phyloP scores from a whole-genome alignment of 1,140 invertebrate genomes.

The Eumeta japonica region DNA sequence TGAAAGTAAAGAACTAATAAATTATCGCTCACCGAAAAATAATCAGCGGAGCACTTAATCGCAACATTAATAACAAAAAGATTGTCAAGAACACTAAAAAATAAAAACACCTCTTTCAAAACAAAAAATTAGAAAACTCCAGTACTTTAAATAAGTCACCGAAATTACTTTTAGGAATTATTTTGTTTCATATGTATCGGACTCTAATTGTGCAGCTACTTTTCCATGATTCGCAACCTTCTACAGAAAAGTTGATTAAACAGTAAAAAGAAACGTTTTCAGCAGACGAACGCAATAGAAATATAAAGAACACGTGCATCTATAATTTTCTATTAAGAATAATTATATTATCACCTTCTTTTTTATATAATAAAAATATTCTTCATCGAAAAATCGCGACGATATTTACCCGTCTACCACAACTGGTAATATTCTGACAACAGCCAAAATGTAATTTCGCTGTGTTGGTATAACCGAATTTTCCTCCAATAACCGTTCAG shows the following conservation, averaged over 20 bases:
- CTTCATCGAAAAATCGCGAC: constrained; percentile 42
- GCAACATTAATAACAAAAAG: no score
- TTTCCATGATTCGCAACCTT: constrained; percentile 53
- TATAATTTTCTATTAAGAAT: constrained; percentile 21
- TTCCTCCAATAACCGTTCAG: constrained; percentile 29
- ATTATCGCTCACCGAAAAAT: constrained; percentile 43
- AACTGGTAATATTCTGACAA: constrained; percentile 55
- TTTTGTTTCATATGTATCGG: constrained; percentile 49
- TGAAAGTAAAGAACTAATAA: constrained; percentile 51
- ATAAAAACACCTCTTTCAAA: no score
- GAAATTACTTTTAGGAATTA: no score
- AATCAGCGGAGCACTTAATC: no score
- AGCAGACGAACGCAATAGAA: constrained; percentile 14
- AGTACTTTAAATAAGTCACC: no score
- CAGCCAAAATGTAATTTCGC: constrained; percentile 38
- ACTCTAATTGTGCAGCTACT: constrained; percentile 54
- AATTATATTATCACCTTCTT: constrained; percentile 21
- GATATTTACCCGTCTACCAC: constrained; percentile 53
- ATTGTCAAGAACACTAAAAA: no score
- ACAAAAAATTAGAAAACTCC: no score
- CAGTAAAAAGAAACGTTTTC: constrained; percentile 30
- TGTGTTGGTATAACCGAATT: constrained; percentile 44
- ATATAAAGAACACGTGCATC: constrained; percentile 21
- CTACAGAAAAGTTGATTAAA: constrained; percentile 51
- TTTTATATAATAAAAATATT: constrained; percentile 48